Conservation (phyloP, 2,888 invertebrate species). For the Cephalotes varians region DNA sequence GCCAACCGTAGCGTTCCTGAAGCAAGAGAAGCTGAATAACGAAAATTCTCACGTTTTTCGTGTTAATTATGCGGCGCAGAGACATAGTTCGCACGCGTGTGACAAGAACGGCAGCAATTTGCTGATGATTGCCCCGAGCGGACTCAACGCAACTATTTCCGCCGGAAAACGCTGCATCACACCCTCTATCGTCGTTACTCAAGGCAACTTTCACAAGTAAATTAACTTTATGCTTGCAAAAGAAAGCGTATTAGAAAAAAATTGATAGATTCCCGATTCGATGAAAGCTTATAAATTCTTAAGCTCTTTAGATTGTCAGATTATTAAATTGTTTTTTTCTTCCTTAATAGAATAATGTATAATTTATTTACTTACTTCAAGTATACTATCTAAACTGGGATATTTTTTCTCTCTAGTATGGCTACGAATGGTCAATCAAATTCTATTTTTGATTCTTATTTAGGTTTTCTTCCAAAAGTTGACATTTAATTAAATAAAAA, state of each 20-base stretch:
- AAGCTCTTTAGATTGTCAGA: not conserved
- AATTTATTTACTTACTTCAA: slow-evolving; percentile 3
- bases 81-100: slow-evolving; percentile 80
- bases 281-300: not conserved
- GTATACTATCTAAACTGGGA: not conserved
- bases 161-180: slow-evolving; percentile 42
- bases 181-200: slow-evolving; percentile 49
- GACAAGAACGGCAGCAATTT: slow-evolving; percentile 90
- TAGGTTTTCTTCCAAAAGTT: not conserved
- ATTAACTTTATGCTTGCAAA: not conserved
- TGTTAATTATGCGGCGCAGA: slow-evolving; percentile 56
- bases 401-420: not conserved
- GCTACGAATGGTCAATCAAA: not conserved
- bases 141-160: slow-evolving; percentile 42
- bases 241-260: not conserved
- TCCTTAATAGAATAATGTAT: not conserved
- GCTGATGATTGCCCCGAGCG: slow-evolving; percentile 89
- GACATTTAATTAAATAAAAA: not conserved
- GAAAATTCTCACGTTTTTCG: slow-evolving; percentile 62
- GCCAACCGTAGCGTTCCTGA: slow-evolving; percentile 70
- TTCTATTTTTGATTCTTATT: not conserved
- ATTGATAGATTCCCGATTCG: not conserved
- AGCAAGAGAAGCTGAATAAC: slow-evolving; percentile 71
- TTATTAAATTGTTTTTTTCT: not conserved
- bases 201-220: slow-evolving; percentile 42